phyloP scores from a whole-genome alignment of 1,140 invertebrate genomes.

The Achatina immaculata region DNA sequence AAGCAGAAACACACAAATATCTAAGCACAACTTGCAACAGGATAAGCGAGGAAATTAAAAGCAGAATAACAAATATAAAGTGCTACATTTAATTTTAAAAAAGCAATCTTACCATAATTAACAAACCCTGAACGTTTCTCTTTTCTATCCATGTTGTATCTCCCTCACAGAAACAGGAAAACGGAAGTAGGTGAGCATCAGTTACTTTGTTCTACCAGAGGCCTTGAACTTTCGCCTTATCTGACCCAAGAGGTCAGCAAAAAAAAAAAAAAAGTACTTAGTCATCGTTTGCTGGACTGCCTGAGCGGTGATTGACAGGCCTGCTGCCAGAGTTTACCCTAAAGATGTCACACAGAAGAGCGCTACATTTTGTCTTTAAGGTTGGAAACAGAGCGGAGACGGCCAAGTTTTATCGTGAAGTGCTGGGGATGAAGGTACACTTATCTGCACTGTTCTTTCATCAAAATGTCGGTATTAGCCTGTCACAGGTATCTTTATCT shows the following conservation, averaged over 20 bases:
- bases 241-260: not conserved
- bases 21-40: no score
- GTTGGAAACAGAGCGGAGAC: conserved; percentile 87
- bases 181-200: not conserved
- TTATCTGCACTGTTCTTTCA: no score
- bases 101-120: not conserved
- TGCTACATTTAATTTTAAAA: no score
- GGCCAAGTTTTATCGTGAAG: conserved; percentile 87
- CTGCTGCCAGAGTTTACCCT: no score
- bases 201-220: no score
- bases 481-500: no score
- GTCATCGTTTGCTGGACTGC: no score
- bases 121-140: not conserved
- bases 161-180: not conserved
- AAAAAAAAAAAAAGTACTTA: not conserved
- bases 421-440: conserved; percentile 93
- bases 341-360: conserved; percentile 71
- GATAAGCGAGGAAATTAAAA: no score
- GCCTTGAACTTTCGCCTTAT: not conserved
- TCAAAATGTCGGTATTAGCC: no score
- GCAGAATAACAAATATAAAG: no score
- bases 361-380: conserved; percentile 96
- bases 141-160: not conserved
- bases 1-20: no score
- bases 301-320: no score